Base-by-base conservation (phyloP, 1,140 invertebrate genomes). In the Drosophila busckii region DNA sequence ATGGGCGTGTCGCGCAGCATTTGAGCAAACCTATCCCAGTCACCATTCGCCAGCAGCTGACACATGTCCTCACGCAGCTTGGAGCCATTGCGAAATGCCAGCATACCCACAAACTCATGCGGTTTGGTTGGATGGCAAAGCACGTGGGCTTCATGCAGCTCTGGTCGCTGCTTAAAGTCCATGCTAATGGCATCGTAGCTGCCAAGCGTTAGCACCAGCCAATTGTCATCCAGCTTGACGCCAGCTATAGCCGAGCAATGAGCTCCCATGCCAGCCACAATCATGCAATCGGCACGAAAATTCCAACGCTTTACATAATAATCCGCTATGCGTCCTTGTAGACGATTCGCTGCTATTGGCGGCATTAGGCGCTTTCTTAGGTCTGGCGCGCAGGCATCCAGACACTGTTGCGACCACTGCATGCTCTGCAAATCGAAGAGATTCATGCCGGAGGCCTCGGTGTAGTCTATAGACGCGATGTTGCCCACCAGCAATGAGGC, bases 371-470 rank as follows among this genome's bases (percentile, higher is more conserved):
- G 94, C 19, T 88, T 70, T 38, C 83, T 88, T 60, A 98, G 87
- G 45, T 91, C 89, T 1, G 93, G 90, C 48, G 92, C 94, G 85
- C 91, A 92, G 12, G 89, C 94, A 84, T 94, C 88, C 6, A 98
- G 84, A 75, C 95, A 93, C n/a, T 89, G 69, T 8, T 90, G 69
- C 37, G 92, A 90, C 97, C 97, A 99, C 26, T 89, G 88, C 88
- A 94, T 95, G 0, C 73, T 90, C 9, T 86, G 89, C 26, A 99
- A 94, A 87, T 99, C 92, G 48, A 99, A 88, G 3, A 99, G 89
- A 88, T 99, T 99, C 96, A 98, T 99, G n/a, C 97, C 97, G 3
- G 96, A 98, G 0, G 92, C 97, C 89, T 98, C 97, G 0, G 95
- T 92, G 56, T 90, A 91, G 84, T 99, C 97, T 38, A 99, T 97